Percentiles rank a stretch among this genome's conserved stretches.
Conservation (phyloP, 1,140 invertebrate genomes). For the Charaxes varanes region DNA sequence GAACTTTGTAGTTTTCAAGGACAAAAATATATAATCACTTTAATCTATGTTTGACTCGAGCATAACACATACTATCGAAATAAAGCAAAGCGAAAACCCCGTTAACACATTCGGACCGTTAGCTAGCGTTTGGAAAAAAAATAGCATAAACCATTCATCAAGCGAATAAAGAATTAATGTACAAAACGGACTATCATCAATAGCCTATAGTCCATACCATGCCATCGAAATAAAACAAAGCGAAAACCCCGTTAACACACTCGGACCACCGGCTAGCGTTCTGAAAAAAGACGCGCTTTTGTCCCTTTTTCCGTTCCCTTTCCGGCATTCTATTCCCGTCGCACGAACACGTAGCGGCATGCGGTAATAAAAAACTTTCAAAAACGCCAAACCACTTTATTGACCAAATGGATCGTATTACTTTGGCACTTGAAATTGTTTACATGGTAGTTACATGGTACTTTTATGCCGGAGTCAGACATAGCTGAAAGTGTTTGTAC, state of each 20-base stretch:
- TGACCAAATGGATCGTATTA: constrained; percentile 39
- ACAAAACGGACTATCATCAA: no score
- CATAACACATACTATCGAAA: no score
- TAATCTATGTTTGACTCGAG: no score
- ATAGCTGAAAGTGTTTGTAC: not conserved
- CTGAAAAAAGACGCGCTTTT: constrained; percentile 43
- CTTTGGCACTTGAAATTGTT: constrained; percentile 23
- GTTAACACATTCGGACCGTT: constrained; percentile 31
- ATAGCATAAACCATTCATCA: no score
- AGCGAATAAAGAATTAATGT: no score
- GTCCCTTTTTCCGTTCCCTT: constrained; percentile 48
- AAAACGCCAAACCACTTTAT: constrained; percentile 32
- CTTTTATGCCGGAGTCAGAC: not conserved
- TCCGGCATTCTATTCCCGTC: constrained; percentile 43
- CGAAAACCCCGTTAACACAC: constrained; percentile 8
- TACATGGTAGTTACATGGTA: constrained; percentile 1
- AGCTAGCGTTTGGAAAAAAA: constrained; percentile 39
- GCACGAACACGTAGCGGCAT: constrained; percentile 29
- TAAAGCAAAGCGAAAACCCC: constrained; percentile 12
- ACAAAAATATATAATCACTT: no score
- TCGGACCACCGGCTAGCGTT: constrained; percentile 38
- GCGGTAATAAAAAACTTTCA: constrained; percentile 37
- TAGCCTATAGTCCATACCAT: no score
- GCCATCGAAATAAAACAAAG: no score
- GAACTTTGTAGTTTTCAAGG: no score